Evolutionary conservation across 2,113 vertebrate species (phyloP), one percentile per base, ranked within the genome.

Genomic region (Neolamprologus ventralis): DNA sequence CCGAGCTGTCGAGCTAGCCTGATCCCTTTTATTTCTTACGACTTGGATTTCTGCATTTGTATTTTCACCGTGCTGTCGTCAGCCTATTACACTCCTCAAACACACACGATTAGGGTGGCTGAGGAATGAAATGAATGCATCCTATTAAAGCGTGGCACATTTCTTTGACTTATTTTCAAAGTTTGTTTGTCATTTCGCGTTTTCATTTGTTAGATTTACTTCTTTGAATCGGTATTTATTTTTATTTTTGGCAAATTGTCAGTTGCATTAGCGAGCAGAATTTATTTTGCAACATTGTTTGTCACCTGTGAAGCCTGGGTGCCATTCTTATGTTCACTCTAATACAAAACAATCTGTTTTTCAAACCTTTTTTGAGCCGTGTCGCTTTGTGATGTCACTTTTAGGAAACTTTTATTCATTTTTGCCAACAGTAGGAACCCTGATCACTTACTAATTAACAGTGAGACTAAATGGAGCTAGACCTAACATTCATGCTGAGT

Each of bases 21-120:
- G 53, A 92, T 89, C 86, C 83, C 71, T 86, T 89, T 87, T 75
- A 75, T 81, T 87, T 82, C 92, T 80, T 89, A 57, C 84, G 28
- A 71, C 45, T 87, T 6, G 26, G 83, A 88, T 88, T 78, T 84
- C 85, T 78, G 21, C 37, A 79, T 58, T 91, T 91, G 83, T 82
- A 87, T 90, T 91, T 92, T 85, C 82, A 85, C 45, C 9, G 73
- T 12, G 75, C 40, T 78, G n/a, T 33, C 53, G 71, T 45, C 28
- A 60, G 23, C 71, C 23, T 12, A 17, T 63, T 45, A 63, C 28
- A 65, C 37, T 19, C 55, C 42, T 31, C 35, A 60, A 79, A 81
- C 23, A 86, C 78, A 10, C 28, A 71, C 19, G 40, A 63, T 75
- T 42, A 13, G 16, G 6, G 40, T 2, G 4, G 23, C 42, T 31